Percentiles rank a stretch among this genome's conserved stretches.
Evolutionary conservation across 2,797 vertebrate genomes (phyloP).

Genomic region (Prionace glauca): DNA sequence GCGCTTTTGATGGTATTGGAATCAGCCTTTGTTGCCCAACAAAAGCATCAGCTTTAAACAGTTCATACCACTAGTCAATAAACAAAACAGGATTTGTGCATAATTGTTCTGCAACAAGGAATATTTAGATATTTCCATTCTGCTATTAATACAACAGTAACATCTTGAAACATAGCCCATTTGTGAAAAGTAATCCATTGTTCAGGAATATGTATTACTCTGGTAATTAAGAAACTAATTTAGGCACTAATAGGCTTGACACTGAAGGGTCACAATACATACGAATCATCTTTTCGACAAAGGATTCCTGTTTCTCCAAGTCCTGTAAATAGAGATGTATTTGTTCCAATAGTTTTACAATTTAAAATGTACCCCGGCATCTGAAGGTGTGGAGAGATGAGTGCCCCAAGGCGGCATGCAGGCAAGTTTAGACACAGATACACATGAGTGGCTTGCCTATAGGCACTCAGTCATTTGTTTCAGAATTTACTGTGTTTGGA

Average conservation of each 20-base stretch:
- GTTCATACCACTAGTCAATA: constrained; percentile 1
- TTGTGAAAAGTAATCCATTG: background rate
- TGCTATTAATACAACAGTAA: constrained; percentile 3
- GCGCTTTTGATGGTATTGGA: constrained; percentile 19
- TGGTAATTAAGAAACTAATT: background rate
- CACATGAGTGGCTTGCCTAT: constrained; percentile 44
- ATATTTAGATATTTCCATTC: constrained; percentile 26
- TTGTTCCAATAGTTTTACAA: background rate
- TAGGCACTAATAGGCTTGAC: background rate
- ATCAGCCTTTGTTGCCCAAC: constrained; percentile 3
- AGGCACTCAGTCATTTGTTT: constrained; percentile 41
- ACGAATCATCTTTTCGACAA: background rate
- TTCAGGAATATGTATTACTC: background rate
- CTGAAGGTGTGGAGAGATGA: constrained; percentile 43
- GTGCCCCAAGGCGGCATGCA: constrained; percentile 45
- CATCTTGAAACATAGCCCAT: background rate
- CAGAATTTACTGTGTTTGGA: background rate
- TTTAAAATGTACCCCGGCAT: background rate
- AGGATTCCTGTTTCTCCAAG: background rate
- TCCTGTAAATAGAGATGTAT: background rate
- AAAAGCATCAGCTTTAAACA: constrained; percentile 2
- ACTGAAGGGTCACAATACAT: background rate
- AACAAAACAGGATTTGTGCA: constrained; percentile 12
- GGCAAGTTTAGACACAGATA: constrained; percentile 44
- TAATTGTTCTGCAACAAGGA: background rate